Conservation (phyloP, 1,140 invertebrate genomes). For the Melanaphis sacchari region DNA sequence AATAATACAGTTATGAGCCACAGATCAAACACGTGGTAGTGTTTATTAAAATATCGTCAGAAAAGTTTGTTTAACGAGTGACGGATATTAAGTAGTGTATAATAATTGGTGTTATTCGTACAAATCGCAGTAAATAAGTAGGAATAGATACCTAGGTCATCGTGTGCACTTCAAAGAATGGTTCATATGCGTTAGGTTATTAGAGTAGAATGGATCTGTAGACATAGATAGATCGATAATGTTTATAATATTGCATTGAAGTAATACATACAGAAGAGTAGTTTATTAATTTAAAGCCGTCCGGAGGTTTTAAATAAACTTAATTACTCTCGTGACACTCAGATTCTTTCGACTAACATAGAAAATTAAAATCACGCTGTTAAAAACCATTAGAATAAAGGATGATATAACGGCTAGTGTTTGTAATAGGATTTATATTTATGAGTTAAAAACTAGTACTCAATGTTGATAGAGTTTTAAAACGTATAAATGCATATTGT, state of each 20-base stretch:
- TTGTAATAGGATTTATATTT: background rate
- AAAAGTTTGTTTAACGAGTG: background rate
- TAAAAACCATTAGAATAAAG: background rate
- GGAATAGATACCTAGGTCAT: background rate
- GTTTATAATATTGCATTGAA: background rate
- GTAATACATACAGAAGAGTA: background rate
- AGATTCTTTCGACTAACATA: background rate
- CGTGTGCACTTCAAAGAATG: background rate
- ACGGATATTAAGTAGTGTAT: background rate
- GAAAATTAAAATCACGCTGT: background rate
- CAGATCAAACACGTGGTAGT: background rate
- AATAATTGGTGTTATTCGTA: background rate
- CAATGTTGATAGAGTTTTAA: background rate
- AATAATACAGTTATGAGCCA: background rate
- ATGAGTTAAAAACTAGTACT: too few species aligned
- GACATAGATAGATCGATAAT: background rate
- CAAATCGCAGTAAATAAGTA: background rate
- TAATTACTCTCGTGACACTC: background rate
- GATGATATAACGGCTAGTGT: background rate
- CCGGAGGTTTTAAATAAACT: background rate
- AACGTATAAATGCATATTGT: background rate
- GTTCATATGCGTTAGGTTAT: background rate
- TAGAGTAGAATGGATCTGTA: background rate
- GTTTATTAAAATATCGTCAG: background rate
- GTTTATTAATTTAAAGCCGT: background rate